Evolutionary conservation across 2,797 vertebrate species (phyloP), one percentile per base, ranked within the genome.

Genomic region (Loris lydekkerianus): DNA sequence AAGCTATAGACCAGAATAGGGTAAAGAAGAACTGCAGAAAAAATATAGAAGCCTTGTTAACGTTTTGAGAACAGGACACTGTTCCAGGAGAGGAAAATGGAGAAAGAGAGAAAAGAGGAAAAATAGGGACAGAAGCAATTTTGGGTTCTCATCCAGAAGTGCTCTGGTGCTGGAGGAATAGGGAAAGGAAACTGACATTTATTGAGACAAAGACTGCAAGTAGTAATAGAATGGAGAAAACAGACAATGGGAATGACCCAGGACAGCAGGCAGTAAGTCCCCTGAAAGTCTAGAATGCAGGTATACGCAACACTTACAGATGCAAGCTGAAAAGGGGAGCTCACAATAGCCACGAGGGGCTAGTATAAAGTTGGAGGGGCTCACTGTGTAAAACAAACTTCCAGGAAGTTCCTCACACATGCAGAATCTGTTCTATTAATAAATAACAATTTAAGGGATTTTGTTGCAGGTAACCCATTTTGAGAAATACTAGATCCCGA

Each of bases 81-180:
- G 87, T 93, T 58, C 27, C 61, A 27, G 61, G 15, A 88, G 43
- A 94, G 60, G 65, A 85, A 86, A 89, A 73, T 72, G 23, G 67
- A 80, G 70, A 85, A 58, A 88, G 58, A 77, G 20, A 86, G 20
- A 31, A 29, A 69, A 58, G 63, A 77, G 5, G 20, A 77, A 43
- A 31, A 85, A 58, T 15, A 69, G 29, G 10, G 40, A 77, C 27
- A 81, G 76, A 86, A 58, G n/a, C 21, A 69, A 89, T 65, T 78
- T 46, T 53, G 49, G 21, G 86, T 78, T n/a, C 25, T 83, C 63
- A 61, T 43, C 72, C 58, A 43, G 60, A 96, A 88, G 27, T 40
- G 29, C 43, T 77, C 27, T 58, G 15, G 77, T 80, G 37, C 46
- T 67, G 37, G 53, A 91, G 75, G 58, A 69, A 93, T 65, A 61